phyloP scores from a whole-genome alignment of 2,113 vertebrate species.

The Furnarius figulus region DNA sequence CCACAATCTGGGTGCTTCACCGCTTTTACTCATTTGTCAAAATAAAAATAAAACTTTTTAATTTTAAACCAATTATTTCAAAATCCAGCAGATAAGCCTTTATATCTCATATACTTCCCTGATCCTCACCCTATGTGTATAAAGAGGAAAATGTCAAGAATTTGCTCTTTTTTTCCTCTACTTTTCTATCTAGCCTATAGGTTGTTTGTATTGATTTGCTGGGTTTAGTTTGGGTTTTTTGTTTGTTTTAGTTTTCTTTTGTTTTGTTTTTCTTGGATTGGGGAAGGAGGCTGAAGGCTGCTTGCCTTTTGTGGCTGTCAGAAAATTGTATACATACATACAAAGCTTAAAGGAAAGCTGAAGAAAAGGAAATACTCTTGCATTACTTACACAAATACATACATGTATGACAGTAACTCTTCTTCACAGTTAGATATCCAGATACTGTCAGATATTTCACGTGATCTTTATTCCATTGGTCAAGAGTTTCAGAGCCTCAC shows the following conservation, averaged over 20 bases:
- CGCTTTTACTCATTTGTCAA: neutral
- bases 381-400: neutral
- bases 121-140: neutral
- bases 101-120: neutral
- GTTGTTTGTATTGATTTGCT: neutral
- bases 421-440: neutral
- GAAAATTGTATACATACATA: neutral
- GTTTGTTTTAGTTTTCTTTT: neutral
- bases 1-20: neutral
- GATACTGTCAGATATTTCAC: neutral
- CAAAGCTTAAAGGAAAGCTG: neutral
- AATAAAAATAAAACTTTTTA: neutral
- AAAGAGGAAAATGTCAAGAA: neutral
- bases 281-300: neutral
- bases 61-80: neutral
- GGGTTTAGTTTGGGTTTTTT: neutral
- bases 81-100: neutral
- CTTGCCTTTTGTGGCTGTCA: neutral
- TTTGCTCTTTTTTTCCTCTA: neutral
- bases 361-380: neutral
- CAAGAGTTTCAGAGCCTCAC: constrained; percentile 4
- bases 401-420: neutral
- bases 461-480: constrained; percentile 21
- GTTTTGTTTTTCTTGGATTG: neutral
- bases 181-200: neutral